These are phyloP conservation scores for Cataglyphis hispanica DNA, from an alignment of 1,140 invertebrate genomes.

Conservation along the genomic window DNA sequence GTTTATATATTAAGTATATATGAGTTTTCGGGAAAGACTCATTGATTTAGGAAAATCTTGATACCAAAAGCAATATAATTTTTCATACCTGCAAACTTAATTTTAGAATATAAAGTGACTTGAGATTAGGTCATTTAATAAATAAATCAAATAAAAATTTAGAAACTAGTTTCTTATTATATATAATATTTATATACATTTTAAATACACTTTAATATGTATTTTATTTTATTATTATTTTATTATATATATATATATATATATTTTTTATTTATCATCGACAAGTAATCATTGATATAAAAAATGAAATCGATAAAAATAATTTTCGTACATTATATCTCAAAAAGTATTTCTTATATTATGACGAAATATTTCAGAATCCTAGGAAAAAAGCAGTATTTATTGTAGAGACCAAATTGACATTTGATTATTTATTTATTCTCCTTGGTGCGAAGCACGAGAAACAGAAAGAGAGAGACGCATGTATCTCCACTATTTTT, in stretches of 20 bases:
- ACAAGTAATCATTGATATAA: not conserved
- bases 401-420: not conserved
- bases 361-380: not conserved
- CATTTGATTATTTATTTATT: not conserved
- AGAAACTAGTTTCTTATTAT: too few species aligned
- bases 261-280: too few species aligned
- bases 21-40: constrained; percentile 15
- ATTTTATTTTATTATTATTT: not conserved
- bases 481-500: not conserved
- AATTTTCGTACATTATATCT: not conserved
- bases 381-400: not conserved
- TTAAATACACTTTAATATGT: not conserved
- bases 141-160: not conserved
- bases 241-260: too few species aligned
- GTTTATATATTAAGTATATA: not conserved
- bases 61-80: not conserved
- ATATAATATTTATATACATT: not conserved
- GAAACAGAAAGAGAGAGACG: not conserved
- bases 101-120: not conserved
- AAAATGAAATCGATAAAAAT: not conserved
- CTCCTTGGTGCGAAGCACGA: not conserved
- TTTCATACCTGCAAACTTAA: not conserved
- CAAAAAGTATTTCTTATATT: too few species aligned
- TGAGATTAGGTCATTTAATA: not conserved
- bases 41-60: constrained; percentile 4